These are phyloP conservation scores for Neuroscelio doddi DNA, from an alignment of 2,888 invertebrate species.

Conservation along the genomic window DNA sequence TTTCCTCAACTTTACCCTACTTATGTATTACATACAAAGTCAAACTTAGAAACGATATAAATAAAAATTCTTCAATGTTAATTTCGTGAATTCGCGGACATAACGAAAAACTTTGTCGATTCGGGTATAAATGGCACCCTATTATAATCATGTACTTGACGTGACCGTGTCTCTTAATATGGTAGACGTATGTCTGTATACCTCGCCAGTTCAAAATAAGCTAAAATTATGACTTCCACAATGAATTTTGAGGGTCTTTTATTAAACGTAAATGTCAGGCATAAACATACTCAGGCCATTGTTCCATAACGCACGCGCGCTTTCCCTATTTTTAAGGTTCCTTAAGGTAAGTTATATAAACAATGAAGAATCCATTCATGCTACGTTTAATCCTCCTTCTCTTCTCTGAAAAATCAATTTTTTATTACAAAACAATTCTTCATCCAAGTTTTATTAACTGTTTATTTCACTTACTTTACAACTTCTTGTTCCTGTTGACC, in stretches of 20 bases:
- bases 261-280: constrained; percentile 6
- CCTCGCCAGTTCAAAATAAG: background rate
- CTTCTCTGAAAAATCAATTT: constrained; percentile 59
- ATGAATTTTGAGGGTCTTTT: background rate
- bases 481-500: constrained; percentile 61
- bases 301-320: constrained; percentile 28
- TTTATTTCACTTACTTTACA: constrained; percentile 60
- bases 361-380: constrained; percentile 56
- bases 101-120: no score
- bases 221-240: background rate
- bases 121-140: no score
- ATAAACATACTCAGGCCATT: constrained; percentile 25
- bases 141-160: no score
- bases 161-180: no score
- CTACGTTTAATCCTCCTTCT: constrained; percentile 67
- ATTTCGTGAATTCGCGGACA: no score
- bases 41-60: no score
- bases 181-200: no score
- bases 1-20: no score
- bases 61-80: no score
- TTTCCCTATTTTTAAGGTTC: constrained; percentile 23
- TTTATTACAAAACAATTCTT: background rate
- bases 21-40: no score
- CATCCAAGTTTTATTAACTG: background rate
- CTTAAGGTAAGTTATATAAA: constrained; percentile 33